Percentiles rank a stretch among this genome's conserved stretches.
Evolutionary conservation across 2,888 invertebrate genomes (phyloP).

Genomic region (Elegia similella): DNA sequence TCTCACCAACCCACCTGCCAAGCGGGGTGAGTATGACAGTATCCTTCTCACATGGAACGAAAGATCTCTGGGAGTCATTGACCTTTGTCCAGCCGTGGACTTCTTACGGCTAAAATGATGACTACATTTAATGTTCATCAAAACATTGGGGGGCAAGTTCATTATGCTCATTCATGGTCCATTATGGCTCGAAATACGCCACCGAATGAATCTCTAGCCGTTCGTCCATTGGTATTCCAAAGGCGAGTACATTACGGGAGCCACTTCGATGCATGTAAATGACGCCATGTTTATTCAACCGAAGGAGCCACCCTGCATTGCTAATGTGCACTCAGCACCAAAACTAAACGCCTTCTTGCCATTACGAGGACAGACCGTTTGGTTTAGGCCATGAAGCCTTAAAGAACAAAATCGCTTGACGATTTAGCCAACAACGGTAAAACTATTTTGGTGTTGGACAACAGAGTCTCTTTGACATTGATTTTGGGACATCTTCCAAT

Average conservation of each 20-base stretch:
- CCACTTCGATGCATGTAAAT: slow-evolving; percentile 78
- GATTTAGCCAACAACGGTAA: slow-evolving; percentile 41
- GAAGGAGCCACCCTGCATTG: slow-evolving; percentile 71
- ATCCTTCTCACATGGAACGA: no score
- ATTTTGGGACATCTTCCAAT: slow-evolving; percentile 61
- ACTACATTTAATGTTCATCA: no score
- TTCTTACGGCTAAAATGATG: no score
- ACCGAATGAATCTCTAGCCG: slow-evolving; percentile 39
- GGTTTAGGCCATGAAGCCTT: slow-evolving; percentile 22
- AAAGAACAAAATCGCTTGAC: slow-evolving; percentile 40
- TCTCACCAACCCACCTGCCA: no score
- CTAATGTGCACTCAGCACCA: slow-evolving; percentile 53
- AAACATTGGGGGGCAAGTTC: no score
- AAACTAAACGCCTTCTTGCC: slow-evolving; percentile 33
- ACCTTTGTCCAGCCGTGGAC: no score
- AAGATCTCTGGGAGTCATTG: no score
- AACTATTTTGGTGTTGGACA: slow-evolving; percentile 52
- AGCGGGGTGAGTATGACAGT: no score
- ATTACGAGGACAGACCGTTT: slow-evolving; percentile 35
- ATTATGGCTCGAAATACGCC: no score
- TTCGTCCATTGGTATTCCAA: slow-evolving; percentile 68
- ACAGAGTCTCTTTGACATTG: slow-evolving; percentile 72
- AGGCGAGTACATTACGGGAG: slow-evolving; percentile 75
- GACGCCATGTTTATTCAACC: slow-evolving; percentile 75
- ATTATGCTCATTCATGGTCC: no score